A percentile compares a stretch with the other conserved stretches of the same genome.
Conservation (phyloP, 2,797 vertebrate species). For the Prunella strophiata region DNA sequence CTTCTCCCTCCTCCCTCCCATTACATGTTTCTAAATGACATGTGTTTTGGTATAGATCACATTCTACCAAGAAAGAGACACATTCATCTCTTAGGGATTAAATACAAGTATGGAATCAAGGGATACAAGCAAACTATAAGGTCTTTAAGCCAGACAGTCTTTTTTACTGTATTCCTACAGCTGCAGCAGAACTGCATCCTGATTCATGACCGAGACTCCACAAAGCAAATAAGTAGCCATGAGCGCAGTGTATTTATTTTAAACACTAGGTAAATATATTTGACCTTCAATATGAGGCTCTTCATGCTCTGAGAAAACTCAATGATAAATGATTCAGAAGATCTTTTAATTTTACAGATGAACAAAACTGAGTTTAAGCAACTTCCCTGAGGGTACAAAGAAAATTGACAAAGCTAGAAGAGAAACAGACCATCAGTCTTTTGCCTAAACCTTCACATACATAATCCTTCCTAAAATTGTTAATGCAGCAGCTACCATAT, state of each 20-base stretch:
- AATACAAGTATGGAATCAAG: not conserved
- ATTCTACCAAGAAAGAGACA: not conserved
- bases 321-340: not conserved
- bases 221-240: not conserved
- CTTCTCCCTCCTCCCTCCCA: not conserved
- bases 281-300: not conserved
- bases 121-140: not conserved
- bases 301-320: not conserved
- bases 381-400: not conserved
- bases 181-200: not conserved
- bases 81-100: not conserved
- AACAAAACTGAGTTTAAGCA: not conserved
- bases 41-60: not conserved
- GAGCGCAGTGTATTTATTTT: not conserved
- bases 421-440: not conserved
- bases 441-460: not conserved
- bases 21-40: not conserved
- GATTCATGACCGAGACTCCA: not conserved
- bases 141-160: not conserved
- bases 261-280: not conserved
- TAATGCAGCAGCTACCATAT: not conserved
- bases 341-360: conserved; percentile 15
- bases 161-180: not conserved
- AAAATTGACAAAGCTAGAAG: not conserved
- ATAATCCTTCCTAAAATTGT: not conserved